A percentile compares a stretch with the other conserved stretches of the same genome.
These are phyloP conservation scores for Enteromius viviparus DNA, from an alignment of 2,797 vertebrate species.

Conservation along the genomic window DNA sequence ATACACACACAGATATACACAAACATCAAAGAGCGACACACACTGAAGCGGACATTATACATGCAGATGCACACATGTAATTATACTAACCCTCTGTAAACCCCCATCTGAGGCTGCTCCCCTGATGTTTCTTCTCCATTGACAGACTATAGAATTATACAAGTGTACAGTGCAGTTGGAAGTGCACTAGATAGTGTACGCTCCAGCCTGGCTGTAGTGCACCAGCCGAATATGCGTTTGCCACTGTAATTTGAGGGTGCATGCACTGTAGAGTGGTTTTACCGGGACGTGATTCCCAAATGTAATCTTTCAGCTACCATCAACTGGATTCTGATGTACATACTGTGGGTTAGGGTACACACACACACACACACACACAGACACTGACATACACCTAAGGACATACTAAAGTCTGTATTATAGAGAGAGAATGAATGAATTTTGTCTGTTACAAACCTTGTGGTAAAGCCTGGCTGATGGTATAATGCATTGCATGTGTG, in stretches of 20 bases:
- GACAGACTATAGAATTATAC: constrained; percentile 38
- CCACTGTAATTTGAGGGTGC: constrained; percentile 53
- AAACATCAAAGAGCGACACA: constrained; percentile 48
- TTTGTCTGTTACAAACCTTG: constrained; percentile 43
- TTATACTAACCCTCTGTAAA: constrained; percentile 65
- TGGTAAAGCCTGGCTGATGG: constrained; percentile 41
- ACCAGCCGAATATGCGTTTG: constrained; percentile 27
- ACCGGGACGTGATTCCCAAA: constrained; percentile 27
- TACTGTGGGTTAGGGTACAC: constrained; percentile 19
- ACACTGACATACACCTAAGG: constrained; percentile 6
- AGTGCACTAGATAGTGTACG: constrained; percentile 24
- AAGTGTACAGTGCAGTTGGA: constrained; percentile 30
- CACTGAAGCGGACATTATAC: constrained; percentile 51
- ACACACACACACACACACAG: neutral
- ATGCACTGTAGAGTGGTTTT: constrained; percentile 54
- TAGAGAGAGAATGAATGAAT: constrained; percentile 42
- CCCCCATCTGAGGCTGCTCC: constrained; percentile 82
- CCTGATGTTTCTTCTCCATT: constrained; percentile 69
- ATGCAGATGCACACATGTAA: constrained; percentile 64
- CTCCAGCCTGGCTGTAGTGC: constrained; percentile 31
- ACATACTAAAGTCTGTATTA: constrained; percentile 33
- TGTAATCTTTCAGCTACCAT: constrained; percentile 15
- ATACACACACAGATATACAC: constrained; percentile 50
- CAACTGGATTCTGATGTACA: constrained; percentile 35
- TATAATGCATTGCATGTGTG: constrained; percentile 29